Evolutionary conservation across 2,888 invertebrate species (phyloP), one percentile per base, ranked within the genome.

Genomic region (Epinotia demarniana): DNA sequence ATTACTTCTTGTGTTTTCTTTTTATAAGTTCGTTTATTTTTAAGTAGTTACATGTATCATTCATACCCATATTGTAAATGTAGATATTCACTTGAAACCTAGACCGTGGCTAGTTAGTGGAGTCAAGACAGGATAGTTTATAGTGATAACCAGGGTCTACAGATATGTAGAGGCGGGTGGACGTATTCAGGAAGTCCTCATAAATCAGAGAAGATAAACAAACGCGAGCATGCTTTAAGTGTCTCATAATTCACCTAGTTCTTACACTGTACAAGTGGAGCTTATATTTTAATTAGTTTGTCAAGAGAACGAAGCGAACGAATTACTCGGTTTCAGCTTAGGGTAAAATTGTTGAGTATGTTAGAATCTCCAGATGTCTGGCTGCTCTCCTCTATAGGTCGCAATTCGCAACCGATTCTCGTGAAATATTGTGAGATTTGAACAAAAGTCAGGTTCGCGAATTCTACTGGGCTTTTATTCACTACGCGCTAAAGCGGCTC

Each of bases 161-260:
- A 49, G n/a, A 66, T 53, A n/a, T 53, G 53, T 23, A 64, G 23
- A 64, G 43, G 33, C 23, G 23, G n/a, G 16, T 8, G 13, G 5
- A 27, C 53, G 53, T 60, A 61, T 62, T 69, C 68, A 62, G 74
- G 74, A 74, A 74, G 69, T 74, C 57, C 16, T 39, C 64, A 57
- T 72, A 72, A 72, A 72, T 72, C 57, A 57, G 19, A 63, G 46
- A 9, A 53, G 64, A 64, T 64, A 64, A 67, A 53, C 60, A 49
- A 66, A 64, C 63, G 55, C 49, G 27, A 57, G 69, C 19, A 53
- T 53, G n/a, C n/a, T 4, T 16, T 57, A 69, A 55, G 69, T 63
- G 13, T 63, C 49, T 69, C 46, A 43, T 73, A 73, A 68, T 53
- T 73, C 18, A 46, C 55, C 19, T 43, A 18, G 19, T 18, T n/a